These are phyloP conservation scores for Stenchaetothrips biformis DNA, from an alignment of 2,888 invertebrate genomes.

Conservation along the genomic window DNA sequence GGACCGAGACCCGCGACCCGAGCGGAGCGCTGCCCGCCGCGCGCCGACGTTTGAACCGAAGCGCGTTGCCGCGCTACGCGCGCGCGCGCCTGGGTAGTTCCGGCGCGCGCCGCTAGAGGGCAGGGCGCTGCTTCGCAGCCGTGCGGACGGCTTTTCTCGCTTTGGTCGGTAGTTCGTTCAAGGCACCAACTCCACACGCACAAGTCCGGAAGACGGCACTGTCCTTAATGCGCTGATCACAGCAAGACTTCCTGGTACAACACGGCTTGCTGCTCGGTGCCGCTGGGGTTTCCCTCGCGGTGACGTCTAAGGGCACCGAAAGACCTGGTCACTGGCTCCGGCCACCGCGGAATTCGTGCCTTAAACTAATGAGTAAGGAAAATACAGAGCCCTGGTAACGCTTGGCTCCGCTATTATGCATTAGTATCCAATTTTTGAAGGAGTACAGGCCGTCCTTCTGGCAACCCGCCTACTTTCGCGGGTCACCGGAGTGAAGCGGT, in stretches of 20 bases:
- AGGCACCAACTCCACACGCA: too few species aligned
- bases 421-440: constrained; percentile 64
- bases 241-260: too few species aligned
- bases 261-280: too few species aligned
- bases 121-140: not conserved
- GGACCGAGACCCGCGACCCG: too few species aligned
- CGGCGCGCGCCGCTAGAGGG: not conserved
- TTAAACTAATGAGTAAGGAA: constrained; percentile 98
- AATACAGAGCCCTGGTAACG: constrained; percentile 90
- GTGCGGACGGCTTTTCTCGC: too few species aligned
- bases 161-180: too few species aligned
- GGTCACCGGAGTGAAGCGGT: constrained; percentile 72
- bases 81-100: not conserved
- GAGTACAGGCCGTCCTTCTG: constrained; percentile 78
- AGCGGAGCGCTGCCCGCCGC: too few species aligned
- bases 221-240: too few species aligned
- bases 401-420: constrained; percentile 68
- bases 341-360: constrained; percentile 59
- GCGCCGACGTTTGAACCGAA: constrained; percentile 6
- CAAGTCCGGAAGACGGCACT: too few species aligned
- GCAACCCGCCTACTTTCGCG: constrained; percentile 73
- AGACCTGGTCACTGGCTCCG: too few species aligned
- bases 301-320: too few species aligned
- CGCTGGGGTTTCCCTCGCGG: too few species aligned
- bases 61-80: not conserved